A percentile compares a stretch with the other conserved stretches of the same genome.
phyloP scores from a whole-genome alignment of 2,888 invertebrate species.

The Tenthredo livida region DNA sequence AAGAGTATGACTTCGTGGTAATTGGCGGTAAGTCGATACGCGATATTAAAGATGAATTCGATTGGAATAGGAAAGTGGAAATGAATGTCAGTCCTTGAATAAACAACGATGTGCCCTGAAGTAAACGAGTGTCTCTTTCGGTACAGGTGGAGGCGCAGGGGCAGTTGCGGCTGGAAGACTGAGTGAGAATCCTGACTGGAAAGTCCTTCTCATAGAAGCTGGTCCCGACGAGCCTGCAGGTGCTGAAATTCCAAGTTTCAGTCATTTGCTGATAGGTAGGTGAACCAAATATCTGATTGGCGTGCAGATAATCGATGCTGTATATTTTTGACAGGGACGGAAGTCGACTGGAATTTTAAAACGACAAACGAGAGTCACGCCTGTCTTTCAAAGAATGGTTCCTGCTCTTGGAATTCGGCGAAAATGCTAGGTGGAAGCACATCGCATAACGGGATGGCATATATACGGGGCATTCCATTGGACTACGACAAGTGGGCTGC shows the following conservation, averaged over 20 bases:
- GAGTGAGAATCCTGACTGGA: constrained; percentile 85
- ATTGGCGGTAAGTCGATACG: constrained; percentile 78
- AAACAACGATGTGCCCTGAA: too few species aligned
- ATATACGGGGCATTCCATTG: constrained; percentile 86
- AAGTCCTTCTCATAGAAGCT: constrained; percentile 85
- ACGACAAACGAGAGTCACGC: constrained; percentile 84
- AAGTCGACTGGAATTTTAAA: constrained; percentile 85
- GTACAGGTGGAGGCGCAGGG: constrained; percentile 82
- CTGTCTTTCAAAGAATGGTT: constrained; percentile 78
- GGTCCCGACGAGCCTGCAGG: constrained; percentile 86
- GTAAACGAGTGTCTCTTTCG: not conserved
- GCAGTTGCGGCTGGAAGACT: constrained; percentile 83
- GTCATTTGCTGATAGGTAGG: constrained; percentile 82
- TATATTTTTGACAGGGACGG: constrained; percentile 71
- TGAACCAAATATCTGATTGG: not conserved
- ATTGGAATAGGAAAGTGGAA: not conserved
- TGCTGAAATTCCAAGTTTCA: constrained; percentile 84
- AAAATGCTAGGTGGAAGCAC: constrained; percentile 87
- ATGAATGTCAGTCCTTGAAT: too few species aligned
- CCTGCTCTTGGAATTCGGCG: constrained; percentile 85
- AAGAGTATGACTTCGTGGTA: constrained; percentile 83
- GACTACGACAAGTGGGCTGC: constrained; percentile 89
- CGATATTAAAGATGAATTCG: not conserved
- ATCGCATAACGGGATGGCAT: constrained; percentile 90
- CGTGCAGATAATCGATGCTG: not conserved